Evolutionary conservation across 2,797 vertebrate species (phyloP).

Genomic region (Gymnothorax javanicus): DNA sequence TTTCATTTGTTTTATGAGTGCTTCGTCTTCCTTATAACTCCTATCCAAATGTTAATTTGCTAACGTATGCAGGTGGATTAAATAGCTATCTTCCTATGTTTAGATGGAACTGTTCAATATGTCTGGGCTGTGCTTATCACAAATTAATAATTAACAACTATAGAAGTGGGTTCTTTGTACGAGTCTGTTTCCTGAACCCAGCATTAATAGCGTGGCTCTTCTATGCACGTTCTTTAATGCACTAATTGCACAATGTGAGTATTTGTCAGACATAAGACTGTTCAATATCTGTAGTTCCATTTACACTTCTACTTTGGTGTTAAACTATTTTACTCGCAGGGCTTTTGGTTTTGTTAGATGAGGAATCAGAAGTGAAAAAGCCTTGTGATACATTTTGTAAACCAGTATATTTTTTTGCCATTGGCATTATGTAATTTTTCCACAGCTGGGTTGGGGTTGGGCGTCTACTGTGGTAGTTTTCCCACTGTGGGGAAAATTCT

Average conservation of each 20-base stretch:
- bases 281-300: not conserved
- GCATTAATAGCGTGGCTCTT: not conserved
- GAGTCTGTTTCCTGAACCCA: not conserved
- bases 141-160: not conserved
- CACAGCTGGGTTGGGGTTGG: not conserved
- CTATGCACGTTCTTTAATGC: not conserved
- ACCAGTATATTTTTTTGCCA: not conserved
- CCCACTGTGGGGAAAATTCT: not conserved
- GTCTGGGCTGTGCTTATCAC: not conserved
- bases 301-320: not conserved
- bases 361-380: constrained; percentile 7
- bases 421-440: no score
- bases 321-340: not conserved
- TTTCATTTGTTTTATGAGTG: not conserved
- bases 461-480: not conserved
- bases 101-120: not conserved
- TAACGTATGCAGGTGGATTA: not conserved
- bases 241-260: not conserved
- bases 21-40: not conserved
- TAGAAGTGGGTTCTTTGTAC: not conserved
- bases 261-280: not conserved
- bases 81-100: not conserved
- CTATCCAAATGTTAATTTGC: not conserved
- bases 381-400: not conserved
- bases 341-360: not conserved